Conservation (phyloP, 2,113 vertebrate species). For the Pterocles orientalis region DNA sequence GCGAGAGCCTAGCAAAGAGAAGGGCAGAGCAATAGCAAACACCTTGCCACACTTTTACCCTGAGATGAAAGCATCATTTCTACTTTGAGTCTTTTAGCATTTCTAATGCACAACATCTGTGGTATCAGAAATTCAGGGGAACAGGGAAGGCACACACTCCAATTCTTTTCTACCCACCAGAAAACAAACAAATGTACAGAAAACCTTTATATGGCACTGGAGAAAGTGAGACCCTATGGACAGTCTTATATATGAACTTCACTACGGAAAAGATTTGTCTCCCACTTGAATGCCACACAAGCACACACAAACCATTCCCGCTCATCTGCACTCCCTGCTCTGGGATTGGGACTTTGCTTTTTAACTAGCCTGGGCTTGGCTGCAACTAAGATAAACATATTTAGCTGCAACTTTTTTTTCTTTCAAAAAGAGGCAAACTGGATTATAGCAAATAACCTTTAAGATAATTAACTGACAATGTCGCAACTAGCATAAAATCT, state of each 20-base stretch:
- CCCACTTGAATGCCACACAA: background rate
- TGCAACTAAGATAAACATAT: conserved; percentile 63
- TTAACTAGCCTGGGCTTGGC: conserved; percentile 36
- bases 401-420: conserved; percentile 64
- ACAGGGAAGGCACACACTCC: background rate
- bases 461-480: conserved; percentile 87
- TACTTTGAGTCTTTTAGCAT: background rate
- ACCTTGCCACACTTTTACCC: background rate
- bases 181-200: background rate
- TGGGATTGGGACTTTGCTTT: conserved; percentile 19
- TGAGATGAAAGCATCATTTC: background rate
- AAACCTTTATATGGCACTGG: background rate
- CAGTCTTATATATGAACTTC: background rate
- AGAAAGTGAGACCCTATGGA: background rate
- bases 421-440: conserved; percentile 80
- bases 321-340: background rate
- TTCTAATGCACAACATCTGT: background rate
- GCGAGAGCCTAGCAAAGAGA: background rate
- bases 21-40: background rate
- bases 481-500: conserved; percentile 86
- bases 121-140: background rate
- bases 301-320: background rate
- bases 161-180: background rate
- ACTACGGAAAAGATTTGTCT: background rate
- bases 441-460: conserved; percentile 86